phyloP scores from a whole-genome alignment of 1,140 invertebrate genomes.

The Drosophila bipectinata region DNA sequence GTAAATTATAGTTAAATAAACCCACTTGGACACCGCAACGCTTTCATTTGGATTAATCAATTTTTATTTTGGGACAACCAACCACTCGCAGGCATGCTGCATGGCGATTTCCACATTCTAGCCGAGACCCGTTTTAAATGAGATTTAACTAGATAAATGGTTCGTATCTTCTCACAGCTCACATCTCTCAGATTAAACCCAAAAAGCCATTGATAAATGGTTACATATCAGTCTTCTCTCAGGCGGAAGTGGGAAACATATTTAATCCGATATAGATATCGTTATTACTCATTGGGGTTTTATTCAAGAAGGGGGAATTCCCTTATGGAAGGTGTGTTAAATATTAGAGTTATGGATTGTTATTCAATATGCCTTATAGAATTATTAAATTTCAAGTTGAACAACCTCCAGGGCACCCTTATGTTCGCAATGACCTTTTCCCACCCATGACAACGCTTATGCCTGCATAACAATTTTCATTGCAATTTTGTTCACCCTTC shows the following conservation, averaged over 20 bases:
- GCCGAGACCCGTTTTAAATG: slow-evolving; percentile 71
- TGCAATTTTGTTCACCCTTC: slow-evolving; percentile 8
- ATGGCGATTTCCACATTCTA: slow-evolving; percentile 47
- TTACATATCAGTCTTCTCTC: background rate
- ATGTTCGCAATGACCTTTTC: slow-evolving; percentile 31
- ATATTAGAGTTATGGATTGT: background rate
- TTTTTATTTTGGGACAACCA: slow-evolving; percentile 29
- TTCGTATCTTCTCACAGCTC: slow-evolving; percentile 57
- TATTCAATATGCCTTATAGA: background rate
- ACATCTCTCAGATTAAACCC: background rate
- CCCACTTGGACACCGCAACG: slow-evolving; percentile 26
- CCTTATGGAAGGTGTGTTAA: too few species aligned
- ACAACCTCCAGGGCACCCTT: slow-evolving; percentile 25
- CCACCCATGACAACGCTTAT: slow-evolving; percentile 6
- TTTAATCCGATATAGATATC: slow-evolving; percentile 11
- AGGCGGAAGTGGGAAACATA: slow-evolving; percentile 16
- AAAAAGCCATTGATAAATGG: slow-evolving; percentile 44
- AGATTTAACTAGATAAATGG: slow-evolving; percentile 80
- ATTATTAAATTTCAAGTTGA: slow-evolving; percentile 19
- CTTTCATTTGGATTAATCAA: slow-evolving; percentile 76
- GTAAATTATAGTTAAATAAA: slow-evolving; percentile 37
- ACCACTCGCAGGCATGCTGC: too few species aligned
- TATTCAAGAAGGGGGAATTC: background rate
- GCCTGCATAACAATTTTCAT: slow-evolving; percentile 29
- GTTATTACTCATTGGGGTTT: background rate